phyloP scores from a whole-genome alignment of 2,113 vertebrate species.

The Phainopepla nitens region DNA sequence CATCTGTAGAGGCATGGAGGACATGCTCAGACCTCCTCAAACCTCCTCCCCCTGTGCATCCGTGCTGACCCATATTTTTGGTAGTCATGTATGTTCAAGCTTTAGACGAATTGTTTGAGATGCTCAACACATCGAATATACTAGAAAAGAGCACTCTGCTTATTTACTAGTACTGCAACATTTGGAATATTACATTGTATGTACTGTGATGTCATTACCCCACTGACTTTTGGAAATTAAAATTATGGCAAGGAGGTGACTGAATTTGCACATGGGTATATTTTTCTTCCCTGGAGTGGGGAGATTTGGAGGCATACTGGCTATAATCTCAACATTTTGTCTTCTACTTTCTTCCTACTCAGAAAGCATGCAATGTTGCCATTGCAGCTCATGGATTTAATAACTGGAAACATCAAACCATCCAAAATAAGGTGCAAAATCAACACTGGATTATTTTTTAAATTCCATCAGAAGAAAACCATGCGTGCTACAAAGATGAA shows the following conservation, averaged over 20 bases:
- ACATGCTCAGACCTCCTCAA: not conserved
- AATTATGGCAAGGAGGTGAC: not conserved
- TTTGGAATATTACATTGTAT: not conserved
- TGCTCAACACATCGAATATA: not conserved
- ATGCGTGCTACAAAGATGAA: not conserved
- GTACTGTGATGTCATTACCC: not conserved
- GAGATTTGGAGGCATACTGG: not conserved
- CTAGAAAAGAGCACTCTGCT: not conserved
- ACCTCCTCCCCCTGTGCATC: not conserved
- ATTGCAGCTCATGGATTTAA: not conserved
- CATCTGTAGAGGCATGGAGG: not conserved
- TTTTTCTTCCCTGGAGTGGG: not conserved
- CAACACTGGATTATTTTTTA: not conserved
- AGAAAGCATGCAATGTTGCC: not conserved
- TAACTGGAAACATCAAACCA: not conserved
- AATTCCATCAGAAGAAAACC: not conserved
- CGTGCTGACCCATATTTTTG: not conserved
- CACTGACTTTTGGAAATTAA: not conserved
- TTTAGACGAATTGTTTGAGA: not conserved
- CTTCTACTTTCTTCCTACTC: not conserved
- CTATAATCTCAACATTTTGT: not conserved
- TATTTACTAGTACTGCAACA: not conserved
- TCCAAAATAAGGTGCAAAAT: not conserved
- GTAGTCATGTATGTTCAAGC: not conserved
- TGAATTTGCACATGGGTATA: not conserved